Percentiles rank a stretch among this genome's conserved stretches.
These are phyloP conservation scores for Dolichoris vasculosae DNA, from an alignment of 1,140 invertebrate species.

Conservation along the genomic window DNA sequence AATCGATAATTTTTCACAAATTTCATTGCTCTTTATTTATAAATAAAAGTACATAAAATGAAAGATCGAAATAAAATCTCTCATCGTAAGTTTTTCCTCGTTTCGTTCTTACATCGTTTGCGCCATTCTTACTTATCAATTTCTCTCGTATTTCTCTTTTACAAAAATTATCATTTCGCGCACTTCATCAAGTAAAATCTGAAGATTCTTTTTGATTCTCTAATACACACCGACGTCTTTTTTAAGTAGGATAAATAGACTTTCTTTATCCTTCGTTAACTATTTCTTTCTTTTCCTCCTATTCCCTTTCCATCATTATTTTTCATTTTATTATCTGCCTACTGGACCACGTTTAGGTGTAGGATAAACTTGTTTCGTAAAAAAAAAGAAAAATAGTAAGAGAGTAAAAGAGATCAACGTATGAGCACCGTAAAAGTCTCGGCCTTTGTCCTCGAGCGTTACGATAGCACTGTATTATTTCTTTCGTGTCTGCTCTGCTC, in stretches of 20 bases:
- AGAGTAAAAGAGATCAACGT: slow-evolving; percentile 28
- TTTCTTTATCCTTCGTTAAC: background rate
- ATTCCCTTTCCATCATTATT: background rate
- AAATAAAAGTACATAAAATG: no score
- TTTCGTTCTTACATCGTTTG: no score
- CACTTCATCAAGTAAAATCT: background rate
- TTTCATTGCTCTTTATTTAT: no score
- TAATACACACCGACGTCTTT: background rate
- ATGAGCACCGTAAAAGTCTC: slow-evolving; percentile 40
- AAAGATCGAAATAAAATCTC: no score
- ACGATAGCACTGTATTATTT: slow-evolving; percentile 43
- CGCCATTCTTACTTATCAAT: no score
- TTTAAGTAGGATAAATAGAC: background rate
- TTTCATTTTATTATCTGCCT: slow-evolving; percentile 6
- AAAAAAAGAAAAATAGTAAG: background rate
- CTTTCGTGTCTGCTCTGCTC: slow-evolving; percentile 12
- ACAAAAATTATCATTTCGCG: no score
- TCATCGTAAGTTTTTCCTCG: no score
- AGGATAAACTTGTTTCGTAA: background rate
- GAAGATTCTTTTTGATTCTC: background rate
- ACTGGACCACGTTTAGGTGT: background rate
- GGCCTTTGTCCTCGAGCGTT: slow-evolving; percentile 33
- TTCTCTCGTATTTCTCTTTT: no score
- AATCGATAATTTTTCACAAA: background rate
- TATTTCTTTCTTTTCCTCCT: background rate